Evolutionary conservation across 2,113 vertebrate genomes (phyloP), one percentile per base, ranked within the genome.

Genomic region (Clarias gariepinus): DNA sequence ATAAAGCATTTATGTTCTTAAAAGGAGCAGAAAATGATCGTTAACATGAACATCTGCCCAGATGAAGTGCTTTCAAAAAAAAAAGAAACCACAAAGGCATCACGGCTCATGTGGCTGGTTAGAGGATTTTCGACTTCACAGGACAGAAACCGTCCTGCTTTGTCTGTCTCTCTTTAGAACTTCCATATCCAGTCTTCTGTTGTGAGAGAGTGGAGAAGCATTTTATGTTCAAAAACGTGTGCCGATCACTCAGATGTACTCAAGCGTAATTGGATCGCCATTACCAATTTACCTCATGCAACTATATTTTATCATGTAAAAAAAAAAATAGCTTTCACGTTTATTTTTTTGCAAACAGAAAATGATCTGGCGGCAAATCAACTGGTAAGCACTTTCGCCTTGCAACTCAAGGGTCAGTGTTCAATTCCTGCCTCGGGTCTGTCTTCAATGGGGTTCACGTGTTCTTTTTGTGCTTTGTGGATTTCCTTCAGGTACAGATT

Each of bases 21-120:
- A 88, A 90, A 79, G 83, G 81, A 85, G 87, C 87, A 89, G 89
- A 90, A 89, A 90, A 88, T 60, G 28, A 84, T 90, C 53, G 82
- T 89, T 80, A 80, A 86, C 85, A 87, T 81, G 74, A 64, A 89
- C 87, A 88, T 90, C 87, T 90, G 89, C 83, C 60, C 74, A 79
- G 66, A 86, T 74, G 55, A 60, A 86, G 64, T 7, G 53, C 78
- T 58, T 73, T 81, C 53, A 53, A 80, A 80, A 80, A 80, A 80
- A 80, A 53, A 15, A 83, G 52, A 18, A 69, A 74, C 83, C 69
- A 11, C 82, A 71, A 84, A 78, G 11, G 23, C 77, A 71, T 61
- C 25, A 19, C 57, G 52, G 71, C 83, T 57, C 18, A 66, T 47
- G 23, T 30, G 63, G 52, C 60, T 71, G 53, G 52, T 41, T 74